Evolutionary conservation across 2,888 invertebrate species (phyloP).

Genomic region (Pandemis cinnamomeana): DNA sequence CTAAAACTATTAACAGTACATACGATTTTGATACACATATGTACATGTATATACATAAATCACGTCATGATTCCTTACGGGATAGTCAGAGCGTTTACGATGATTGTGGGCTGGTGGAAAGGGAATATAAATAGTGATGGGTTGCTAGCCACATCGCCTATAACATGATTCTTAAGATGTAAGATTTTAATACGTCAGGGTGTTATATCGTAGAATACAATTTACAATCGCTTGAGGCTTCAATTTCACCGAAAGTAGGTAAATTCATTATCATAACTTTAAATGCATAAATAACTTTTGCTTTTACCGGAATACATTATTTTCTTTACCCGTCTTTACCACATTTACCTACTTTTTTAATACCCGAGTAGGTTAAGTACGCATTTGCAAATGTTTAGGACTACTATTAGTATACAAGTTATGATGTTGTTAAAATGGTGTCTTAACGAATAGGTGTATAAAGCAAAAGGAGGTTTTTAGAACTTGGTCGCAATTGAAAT

Average conservation of each 20-base stretch:
- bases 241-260: conserved; percentile 39
- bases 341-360: conserved; percentile 33
- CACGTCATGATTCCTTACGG: too few species aligned
- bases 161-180: too few species aligned
- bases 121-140: too few species aligned
- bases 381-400: conserved; percentile 19
- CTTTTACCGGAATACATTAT: conserved; percentile 33
- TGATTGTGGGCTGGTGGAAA: too few species aligned
- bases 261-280: conserved; percentile 37
- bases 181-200: not conserved
- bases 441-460: not conserved
- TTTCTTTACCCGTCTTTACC: conserved; percentile 10
- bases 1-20: not conserved
- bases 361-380: conserved; percentile 34
- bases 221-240: conserved; percentile 3
- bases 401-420: not conserved
- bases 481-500: not conserved
- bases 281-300: conserved; percentile 32
- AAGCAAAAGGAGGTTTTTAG: not conserved
- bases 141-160: too few species aligned
- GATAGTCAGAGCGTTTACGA: too few species aligned
- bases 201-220: not conserved
- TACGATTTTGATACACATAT: not conserved
- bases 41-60: too few species aligned
- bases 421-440: not conserved